Evolutionary conservation across 1,140 invertebrate species (phyloP).

Genomic region (Trichonephila clavata): DNA sequence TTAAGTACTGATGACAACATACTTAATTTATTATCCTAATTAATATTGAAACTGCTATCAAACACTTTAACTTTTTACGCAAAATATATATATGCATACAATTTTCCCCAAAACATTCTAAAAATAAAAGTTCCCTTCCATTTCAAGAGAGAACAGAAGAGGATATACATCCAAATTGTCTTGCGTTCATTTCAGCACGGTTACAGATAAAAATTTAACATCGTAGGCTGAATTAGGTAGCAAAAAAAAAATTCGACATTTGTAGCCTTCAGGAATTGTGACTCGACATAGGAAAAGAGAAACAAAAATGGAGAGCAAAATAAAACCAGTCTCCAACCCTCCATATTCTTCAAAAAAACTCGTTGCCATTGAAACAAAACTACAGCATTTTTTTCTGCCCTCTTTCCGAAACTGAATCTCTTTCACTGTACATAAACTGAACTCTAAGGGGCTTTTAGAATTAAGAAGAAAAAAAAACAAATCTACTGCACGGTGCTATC

Average conservation of each 20-base stretch:
- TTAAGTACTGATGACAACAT: no score
- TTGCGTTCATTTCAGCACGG: constrained; percentile 11
- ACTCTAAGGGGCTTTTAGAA: constrained; percentile 56
- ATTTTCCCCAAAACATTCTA: background rate
- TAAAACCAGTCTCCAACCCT: constrained; percentile 3
- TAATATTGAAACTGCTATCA: no score
- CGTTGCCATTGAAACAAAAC: constrained; percentile 65
- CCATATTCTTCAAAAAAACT: constrained; percentile 30
- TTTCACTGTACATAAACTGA: constrained; percentile 52
- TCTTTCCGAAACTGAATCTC: background rate
- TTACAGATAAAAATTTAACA: background rate
- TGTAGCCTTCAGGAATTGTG: constrained; percentile 29
- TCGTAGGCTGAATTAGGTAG: constrained; percentile 42
- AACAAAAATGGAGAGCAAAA: background rate
- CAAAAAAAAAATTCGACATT: background rate
- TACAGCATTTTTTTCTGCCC: constrained; percentile 17
- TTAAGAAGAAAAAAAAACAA: constrained; percentile 5
- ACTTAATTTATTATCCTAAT: no score
- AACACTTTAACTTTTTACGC: no score
- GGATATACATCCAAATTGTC: background rate
- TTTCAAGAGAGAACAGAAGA: background rate
- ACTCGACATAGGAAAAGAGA: background rate
- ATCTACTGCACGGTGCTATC: constrained; percentile 69
- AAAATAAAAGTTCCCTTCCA: background rate
- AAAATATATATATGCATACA: no score